phyloP scores from a whole-genome alignment of 2,797 vertebrate genomes.

The Martes flavigula region DNA sequence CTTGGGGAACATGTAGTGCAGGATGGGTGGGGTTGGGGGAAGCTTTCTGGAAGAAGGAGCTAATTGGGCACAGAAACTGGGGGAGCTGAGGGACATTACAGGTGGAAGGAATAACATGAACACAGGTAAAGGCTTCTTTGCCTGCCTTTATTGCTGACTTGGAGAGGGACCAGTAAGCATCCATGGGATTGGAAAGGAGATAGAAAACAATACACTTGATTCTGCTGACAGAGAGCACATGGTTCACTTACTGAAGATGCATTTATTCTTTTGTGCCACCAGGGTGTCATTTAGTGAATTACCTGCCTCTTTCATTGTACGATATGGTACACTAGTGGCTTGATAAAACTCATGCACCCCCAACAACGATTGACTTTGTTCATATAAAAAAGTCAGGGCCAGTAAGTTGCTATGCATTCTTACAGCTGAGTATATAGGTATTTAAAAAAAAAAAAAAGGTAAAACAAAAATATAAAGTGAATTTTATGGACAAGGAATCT shows the following conservation, averaged over 20 bases:
- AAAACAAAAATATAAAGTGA: not conserved
- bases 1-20: not conserved
- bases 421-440: not conserved
- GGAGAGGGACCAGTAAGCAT: not conserved
- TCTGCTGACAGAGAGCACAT: not conserved
- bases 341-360: slow-evolving; percentile 47
- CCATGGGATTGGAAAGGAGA: not conserved
- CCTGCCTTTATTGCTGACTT: not conserved
- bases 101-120: not conserved
- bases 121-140: not conserved
- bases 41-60: not conserved
- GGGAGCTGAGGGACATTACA: not conserved
- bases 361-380: slow-evolving; percentile 47
- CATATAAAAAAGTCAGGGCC: not conserved
- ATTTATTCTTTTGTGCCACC: slow-evolving; percentile 22
- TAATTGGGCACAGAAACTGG: not conserved
- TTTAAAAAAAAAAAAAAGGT: not conserved
- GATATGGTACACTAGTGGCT: not conserved
- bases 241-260: slow-evolving; percentile 18
- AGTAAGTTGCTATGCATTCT: slow-evolving; percentile 3
- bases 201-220: not conserved
- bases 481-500: slow-evolving; percentile 19
- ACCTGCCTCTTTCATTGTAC: slow-evolving; percentile 38
- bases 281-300: slow-evolving; percentile 46
- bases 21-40: not conserved